Percentiles rank a stretch among this genome's conserved stretches.
These are phyloP conservation scores for Delphinus delphis DNA, from an alignment of 2,113 vertebrate species.

Conservation along the genomic window DNA sequence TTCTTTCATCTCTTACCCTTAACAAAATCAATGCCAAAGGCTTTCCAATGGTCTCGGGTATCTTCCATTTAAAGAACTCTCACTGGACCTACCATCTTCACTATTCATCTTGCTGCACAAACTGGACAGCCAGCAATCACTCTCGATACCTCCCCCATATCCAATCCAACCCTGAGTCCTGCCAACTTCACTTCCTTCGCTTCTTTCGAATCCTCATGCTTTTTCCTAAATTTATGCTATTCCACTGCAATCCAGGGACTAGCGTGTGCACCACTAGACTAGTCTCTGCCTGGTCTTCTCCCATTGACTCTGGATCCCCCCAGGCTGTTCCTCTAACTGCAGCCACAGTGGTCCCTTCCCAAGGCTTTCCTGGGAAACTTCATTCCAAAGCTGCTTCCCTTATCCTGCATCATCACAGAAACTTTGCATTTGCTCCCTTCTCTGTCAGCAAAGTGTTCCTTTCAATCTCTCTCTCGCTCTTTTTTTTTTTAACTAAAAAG, in stretches of 20 bases:
- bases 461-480: background rate
- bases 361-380: background rate
- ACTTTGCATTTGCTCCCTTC: background rate
- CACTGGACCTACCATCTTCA: background rate
- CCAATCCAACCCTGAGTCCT: background rate
- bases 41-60: background rate
- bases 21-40: background rate
- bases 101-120: accelerated
- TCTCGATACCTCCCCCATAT: background rate
- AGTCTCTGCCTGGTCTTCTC: no score
- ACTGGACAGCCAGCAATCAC: background rate
- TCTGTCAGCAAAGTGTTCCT: background rate
- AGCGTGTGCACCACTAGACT: accelerated
- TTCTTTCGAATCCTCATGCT: background rate
- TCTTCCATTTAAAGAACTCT: background rate
- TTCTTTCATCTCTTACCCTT: background rate
- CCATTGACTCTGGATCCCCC: background rate
- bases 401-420: no score
- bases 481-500: background rate
- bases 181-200: background rate
- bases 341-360: background rate
- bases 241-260: no score
- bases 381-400: background rate
- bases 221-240: no score
- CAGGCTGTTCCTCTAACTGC: no score